A percentile compares a stretch with the other conserved stretches of the same genome.
Conservation (phyloP, 2,888 invertebrate species). For the Diarsia mendica region DNA sequence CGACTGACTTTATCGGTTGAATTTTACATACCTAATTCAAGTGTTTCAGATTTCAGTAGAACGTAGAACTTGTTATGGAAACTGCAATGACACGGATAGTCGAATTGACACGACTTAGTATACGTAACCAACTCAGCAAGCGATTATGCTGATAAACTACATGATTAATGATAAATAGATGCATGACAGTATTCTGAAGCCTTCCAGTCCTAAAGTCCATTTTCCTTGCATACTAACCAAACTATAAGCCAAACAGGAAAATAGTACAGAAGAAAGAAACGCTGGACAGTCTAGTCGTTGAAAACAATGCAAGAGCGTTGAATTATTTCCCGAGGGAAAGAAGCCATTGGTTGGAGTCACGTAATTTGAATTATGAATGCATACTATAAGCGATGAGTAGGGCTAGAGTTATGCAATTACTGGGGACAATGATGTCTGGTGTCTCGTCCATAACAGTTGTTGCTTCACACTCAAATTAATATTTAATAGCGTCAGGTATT, state of each 20-base stretch:
- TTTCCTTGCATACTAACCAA: constrained; percentile 25
- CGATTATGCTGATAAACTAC: constrained; percentile 60
- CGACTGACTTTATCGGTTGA: constrained; percentile 45
- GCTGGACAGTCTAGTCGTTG: constrained; percentile 25
- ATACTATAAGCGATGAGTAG: constrained; percentile 69
- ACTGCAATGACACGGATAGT: constrained; percentile 43
- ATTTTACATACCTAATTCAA: constrained; percentile 56
- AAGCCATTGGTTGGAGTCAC: constrained; percentile 61
- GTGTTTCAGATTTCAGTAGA: constrained; percentile 45
- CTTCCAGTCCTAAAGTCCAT: constrained; percentile 24
- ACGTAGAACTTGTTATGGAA: constrained; percentile 49
- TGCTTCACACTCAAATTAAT: constrained; percentile 50
- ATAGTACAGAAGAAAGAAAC: constrained; percentile 23
- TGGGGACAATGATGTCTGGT: constrained; percentile 62
- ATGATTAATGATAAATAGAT: constrained; percentile 70
- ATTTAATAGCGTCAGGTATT: constrained; percentile 37
- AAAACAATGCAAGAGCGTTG: constrained; percentile 52
- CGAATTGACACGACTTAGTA: constrained; percentile 58
- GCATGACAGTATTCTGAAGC: constrained; percentile 34
- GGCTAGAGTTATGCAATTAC: constrained; percentile 74
- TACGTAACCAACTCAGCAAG: constrained; percentile 49
- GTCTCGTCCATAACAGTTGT: constrained; percentile 51
- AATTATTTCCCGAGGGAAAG: constrained; percentile 67
- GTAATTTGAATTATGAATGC: constrained; percentile 80
- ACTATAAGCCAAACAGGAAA: constrained; percentile 34